Evolutionary conservation across 2,888 invertebrate genomes (phyloP), one percentile per base, ranked within the genome.

Genomic region (Cephonodes hylas): DNA sequence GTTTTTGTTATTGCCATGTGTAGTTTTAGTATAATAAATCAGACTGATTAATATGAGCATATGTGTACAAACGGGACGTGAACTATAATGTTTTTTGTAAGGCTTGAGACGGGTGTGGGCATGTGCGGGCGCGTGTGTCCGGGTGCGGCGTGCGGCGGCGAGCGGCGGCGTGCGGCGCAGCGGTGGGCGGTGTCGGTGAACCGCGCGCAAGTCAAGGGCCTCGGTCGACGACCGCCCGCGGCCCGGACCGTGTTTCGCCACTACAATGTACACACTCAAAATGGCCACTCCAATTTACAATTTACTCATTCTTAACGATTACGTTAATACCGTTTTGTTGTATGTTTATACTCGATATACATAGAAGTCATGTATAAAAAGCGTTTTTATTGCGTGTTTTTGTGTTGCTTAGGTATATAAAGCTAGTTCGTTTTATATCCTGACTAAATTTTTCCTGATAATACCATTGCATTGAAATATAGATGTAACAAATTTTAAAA

Each of bases 191-290:
- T 86, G 91, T 91, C 91, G 89, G 77, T 89, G 91, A 91, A 89
- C 91, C 85, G 73, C 77, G 82, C 80, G 76, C 85, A 75, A 90
- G 91, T 90, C 91, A 90, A 91, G 91, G 91, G 91, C 91, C 91
- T 76, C 89, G 91, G 91, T 89, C 91, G 91, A 85, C 87, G 91
- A 89, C 91, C 91, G 91, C 80, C 70, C 81, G 79, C 83, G 80
- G 83, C 78, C 82, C 53, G 53, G 81, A 79, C 81, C 77, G 81
- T 79, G 83, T 76, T 83, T 80, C 81, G 82, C 82, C 79, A 82
- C 83, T 82, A 85, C 80, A 79, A 79, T 79, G 75, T 76, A 83
- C 84, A 79, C 77, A 76, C 74, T 76, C 76, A 73, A 77, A 81
- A 83, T 84, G 76, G 76, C 79, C 79, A 75, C 71, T 74, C 79